phyloP scores from a whole-genome alignment of 2,797 vertebrate genomes.

The Gallirallus australis region DNA sequence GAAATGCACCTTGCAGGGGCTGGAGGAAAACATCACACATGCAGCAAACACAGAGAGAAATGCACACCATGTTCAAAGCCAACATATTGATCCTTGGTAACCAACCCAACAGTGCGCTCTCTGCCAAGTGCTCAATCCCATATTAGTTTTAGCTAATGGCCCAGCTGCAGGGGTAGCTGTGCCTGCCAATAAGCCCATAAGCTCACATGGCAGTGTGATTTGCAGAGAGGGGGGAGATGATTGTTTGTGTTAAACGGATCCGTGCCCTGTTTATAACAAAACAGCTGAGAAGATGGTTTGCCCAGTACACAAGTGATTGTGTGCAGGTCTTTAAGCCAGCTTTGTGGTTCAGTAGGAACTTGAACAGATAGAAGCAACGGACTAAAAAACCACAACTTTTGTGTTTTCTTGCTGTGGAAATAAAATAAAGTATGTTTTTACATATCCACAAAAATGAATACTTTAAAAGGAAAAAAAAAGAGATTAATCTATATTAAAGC shows the following conservation, averaged over 20 bases:
- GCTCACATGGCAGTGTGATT: fast-evolving
- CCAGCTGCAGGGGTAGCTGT: neutral
- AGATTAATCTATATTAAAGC: fast-evolving
- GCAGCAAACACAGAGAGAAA: neutral
- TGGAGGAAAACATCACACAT: neutral
- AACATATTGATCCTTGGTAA: neutral
- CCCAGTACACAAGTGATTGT: neutral
- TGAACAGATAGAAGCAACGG: neutral
- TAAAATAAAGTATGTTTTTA: neutral
- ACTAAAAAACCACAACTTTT: neutral
- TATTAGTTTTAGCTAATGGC: neutral
- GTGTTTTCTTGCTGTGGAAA: neutral
- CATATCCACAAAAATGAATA: neutral
- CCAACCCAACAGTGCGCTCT: neutral
- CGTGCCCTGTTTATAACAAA: neutral
- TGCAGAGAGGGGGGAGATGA: neutral
- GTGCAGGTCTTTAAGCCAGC: neutral
- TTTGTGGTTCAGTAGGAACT: neutral
- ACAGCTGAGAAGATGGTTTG: neutral
- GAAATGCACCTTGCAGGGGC: neutral
- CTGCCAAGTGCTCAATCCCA: neutral
- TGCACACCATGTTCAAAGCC: neutral
- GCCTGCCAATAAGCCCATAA: neutral
- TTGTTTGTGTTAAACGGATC: neutral
- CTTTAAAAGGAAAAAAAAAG: neutral